Evolutionary conservation across 2,113 vertebrate species (phyloP).

Genomic region (Xiphorhynchus elegans): DNA sequence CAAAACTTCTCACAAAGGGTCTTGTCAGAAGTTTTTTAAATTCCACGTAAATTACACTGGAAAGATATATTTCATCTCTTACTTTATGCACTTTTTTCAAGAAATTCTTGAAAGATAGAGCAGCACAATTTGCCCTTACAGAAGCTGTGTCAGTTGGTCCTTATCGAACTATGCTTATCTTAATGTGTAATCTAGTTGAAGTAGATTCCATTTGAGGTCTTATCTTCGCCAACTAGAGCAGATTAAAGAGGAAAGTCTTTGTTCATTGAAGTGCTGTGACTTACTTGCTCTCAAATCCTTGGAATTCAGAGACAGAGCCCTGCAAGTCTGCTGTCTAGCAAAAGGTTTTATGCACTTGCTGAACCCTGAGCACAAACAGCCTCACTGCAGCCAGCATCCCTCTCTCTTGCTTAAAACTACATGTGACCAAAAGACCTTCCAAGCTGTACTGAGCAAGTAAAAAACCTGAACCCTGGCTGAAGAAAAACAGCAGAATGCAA

Average conservation of each 20-base stretch:
- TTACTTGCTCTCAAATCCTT: slow-evolving; percentile 45
- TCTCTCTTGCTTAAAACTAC: neutral
- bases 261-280: slow-evolving; percentile 43
- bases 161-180: slow-evolving; percentile 57
- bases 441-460: neutral
- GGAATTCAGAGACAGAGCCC: slow-evolving; percentile 36
- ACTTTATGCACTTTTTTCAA: neutral
- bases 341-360: slow-evolving; percentile 8
- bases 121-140: slow-evolving; percentile 30
- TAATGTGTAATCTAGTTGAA: slow-evolving; percentile 65
- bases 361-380: neutral
- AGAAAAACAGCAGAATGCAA: neutral
- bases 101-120: slow-evolving; percentile 15
- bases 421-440: neutral
- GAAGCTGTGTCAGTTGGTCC: slow-evolving; percentile 38
- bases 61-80: slow-evolving; percentile 17
- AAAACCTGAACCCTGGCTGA: neutral
- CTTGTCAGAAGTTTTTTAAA: slow-evolving; percentile 19
- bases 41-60: neutral
- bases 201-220: slow-evolving; percentile 57
- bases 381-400: neutral
- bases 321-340: neutral
- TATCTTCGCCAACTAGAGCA: slow-evolving; percentile 49
- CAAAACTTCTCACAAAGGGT: neutral
- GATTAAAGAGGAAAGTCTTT: slow-evolving; percentile 63